Percentiles rank a stretch among this genome's conserved stretches.
phyloP scores from a whole-genome alignment of 2,888 invertebrate genomes.

The Taenaris catops region DNA sequence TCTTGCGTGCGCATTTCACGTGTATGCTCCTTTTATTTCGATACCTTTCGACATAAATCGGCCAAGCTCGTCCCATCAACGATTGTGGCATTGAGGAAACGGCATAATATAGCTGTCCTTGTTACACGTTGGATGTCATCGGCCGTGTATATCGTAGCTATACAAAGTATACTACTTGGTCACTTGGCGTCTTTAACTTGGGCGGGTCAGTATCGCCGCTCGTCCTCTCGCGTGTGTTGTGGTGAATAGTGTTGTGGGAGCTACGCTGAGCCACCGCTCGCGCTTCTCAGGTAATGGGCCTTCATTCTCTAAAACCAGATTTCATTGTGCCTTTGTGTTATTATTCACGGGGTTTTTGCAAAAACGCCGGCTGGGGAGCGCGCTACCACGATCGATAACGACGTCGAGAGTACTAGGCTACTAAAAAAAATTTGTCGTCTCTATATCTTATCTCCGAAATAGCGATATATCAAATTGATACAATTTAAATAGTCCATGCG shows the following conservation, averaged over 20 bases:
- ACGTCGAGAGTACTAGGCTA: conserved; percentile 51
- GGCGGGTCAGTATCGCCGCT: conserved; percentile 66
- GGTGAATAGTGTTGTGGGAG: conserved; percentile 57
- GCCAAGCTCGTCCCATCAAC: conserved; percentile 22
- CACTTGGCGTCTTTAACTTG: conserved; percentile 62
- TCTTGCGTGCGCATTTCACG: conserved; percentile 63
- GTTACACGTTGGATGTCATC: conserved; percentile 51
- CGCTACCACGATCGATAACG: conserved; percentile 70
- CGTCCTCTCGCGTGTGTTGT: conserved; percentile 68
- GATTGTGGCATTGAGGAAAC: conserved; percentile 30
- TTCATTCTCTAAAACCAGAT: conserved; percentile 20
- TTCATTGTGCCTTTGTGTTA: conserved; percentile 44
- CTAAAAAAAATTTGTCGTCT: conserved; percentile 23
- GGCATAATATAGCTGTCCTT: conserved; percentile 36
- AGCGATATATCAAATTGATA: not conserved
- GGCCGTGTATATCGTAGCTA: conserved; percentile 53
- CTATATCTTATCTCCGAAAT: conserved; percentile 15
- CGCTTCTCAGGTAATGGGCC: conserved; percentile 51
- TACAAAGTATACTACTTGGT: conserved; percentile 36
- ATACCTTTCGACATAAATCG: conserved; percentile 36
- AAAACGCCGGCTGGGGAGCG: conserved; percentile 47
- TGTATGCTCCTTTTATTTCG: conserved; percentile 39
- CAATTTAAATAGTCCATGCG: not conserved
- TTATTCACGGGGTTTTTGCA: conserved; percentile 32
- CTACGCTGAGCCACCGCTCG: conserved; percentile 46